phyloP scores from a whole-genome alignment of 2,888 invertebrate species.

The Amphipoea oculea region DNA sequence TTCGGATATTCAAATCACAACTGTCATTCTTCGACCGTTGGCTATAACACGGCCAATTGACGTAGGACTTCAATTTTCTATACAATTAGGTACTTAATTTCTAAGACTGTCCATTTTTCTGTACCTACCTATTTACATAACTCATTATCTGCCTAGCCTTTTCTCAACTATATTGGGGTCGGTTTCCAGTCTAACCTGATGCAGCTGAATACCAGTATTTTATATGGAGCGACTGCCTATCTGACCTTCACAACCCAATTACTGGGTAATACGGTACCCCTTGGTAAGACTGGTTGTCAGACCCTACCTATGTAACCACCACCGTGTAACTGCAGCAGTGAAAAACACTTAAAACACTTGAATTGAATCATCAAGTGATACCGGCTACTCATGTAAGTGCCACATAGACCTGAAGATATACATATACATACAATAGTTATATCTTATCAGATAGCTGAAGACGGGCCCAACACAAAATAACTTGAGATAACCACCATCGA shows the following conservation, averaged over 20 bases:
- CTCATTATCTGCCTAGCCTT: no score
- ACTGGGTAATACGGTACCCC: background rate
- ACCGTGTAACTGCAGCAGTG: background rate
- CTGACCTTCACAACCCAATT: background rate
- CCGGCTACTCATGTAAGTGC: background rate
- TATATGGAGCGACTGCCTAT: background rate
- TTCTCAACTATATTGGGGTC: no score
- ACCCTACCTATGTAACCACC: background rate
- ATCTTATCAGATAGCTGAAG: slow-evolving; percentile 30
- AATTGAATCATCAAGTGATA: slow-evolving; percentile 1
- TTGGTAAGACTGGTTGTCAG: background rate
- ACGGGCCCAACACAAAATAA: background rate
- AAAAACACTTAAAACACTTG: slow-evolving; percentile 31
- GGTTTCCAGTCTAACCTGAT: no score
- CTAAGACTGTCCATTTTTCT: background rate
- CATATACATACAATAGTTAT: slow-evolving; percentile 11
- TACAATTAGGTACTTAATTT: no score
- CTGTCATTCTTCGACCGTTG: background rate
- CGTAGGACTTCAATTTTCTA: no score
- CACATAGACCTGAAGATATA: background rate
- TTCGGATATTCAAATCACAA: background rate
- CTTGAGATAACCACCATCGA: slow-evolving; percentile 10
- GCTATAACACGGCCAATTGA: background rate
- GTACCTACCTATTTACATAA: background rate
- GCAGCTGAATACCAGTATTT: background rate